phyloP scores from a whole-genome alignment of 2,113 vertebrate genomes.

The Pyxicephalus adspersus region DNA sequence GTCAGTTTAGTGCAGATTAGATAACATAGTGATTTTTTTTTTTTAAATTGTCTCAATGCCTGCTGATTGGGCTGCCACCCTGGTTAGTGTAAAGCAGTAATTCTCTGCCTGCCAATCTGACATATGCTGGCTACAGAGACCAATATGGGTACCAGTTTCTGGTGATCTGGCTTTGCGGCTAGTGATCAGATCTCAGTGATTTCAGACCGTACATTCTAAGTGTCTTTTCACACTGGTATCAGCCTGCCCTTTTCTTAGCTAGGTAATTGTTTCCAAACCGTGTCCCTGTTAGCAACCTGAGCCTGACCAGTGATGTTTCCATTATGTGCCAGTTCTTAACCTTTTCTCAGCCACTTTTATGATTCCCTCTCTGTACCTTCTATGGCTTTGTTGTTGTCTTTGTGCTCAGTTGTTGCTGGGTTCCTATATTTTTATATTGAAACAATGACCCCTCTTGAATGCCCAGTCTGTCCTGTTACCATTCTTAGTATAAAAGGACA shows the following conservation, averaged over 20 bases:
- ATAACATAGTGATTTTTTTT: neutral
- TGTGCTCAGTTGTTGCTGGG: neutral
- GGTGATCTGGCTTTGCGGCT: neutral
- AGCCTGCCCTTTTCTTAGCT: no score
- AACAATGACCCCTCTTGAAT: neutral
- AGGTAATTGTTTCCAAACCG: no score
- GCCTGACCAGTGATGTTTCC: neutral
- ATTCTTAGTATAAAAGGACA: constrained; percentile 6
- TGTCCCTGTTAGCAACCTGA: no score
- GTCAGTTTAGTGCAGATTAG: neutral
- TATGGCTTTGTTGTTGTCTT: neutral
- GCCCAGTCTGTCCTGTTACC: neutral
- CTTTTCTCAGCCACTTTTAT: no score
- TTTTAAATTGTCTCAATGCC: neutral
- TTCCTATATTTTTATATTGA: no score
- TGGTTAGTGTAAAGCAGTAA: neutral
- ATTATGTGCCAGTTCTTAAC: neutral
- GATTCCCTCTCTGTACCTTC: neutral
- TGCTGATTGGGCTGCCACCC: neutral
- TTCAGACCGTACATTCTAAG: neutral
- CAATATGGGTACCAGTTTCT: neutral
- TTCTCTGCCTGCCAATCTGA: neutral
- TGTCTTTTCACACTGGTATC: neutral
- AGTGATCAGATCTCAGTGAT: neutral
- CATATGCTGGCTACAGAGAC: neutral